Percentiles rank a stretch among this genome's conserved stretches.
Conservation (phyloP, 1,140 invertebrate species). For the Phthorimaea operculella region DNA sequence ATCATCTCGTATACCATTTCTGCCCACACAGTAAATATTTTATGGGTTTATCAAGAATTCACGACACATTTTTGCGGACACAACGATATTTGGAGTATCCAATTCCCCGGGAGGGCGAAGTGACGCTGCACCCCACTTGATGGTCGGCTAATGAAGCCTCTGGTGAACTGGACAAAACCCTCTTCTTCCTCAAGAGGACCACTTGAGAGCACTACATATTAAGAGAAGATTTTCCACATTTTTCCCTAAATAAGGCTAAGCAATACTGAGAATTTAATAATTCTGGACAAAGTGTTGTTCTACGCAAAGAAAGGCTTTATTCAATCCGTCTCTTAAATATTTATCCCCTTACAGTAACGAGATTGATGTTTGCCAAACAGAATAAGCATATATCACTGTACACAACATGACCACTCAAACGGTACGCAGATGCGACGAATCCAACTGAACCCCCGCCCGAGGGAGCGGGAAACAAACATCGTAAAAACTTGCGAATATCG, state of each 20-base stretch:
- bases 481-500: conserved; percentile 49
- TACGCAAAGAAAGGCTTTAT: no score
- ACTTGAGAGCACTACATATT: conserved; percentile 5
- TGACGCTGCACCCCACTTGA: conserved; percentile 25
- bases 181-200: conserved; percentile 10
- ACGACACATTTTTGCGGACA: no score
- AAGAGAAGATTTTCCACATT: no score
- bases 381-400: conserved; percentile 5
- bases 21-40: no score
- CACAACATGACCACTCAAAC: conserved; percentile 43
- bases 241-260: no score
- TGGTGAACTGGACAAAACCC: conserved; percentile 27
- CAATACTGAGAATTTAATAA: no score
- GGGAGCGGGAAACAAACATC: conserved; percentile 43
- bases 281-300: no score
- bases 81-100: not conserved
- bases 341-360: no score
- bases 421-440: conserved; percentile 46
- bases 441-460: conserved; percentile 40
- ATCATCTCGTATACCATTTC: no score
- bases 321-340: no score
- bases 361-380: no score
- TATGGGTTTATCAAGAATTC: no score
- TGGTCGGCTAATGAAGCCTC: conserved; percentile 44
- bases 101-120: conserved; percentile 11